These are phyloP conservation scores for Pseudomyrmex flavicornis DNA, from an alignment of 1,140 invertebrate genomes.

Conservation along the genomic window DNA sequence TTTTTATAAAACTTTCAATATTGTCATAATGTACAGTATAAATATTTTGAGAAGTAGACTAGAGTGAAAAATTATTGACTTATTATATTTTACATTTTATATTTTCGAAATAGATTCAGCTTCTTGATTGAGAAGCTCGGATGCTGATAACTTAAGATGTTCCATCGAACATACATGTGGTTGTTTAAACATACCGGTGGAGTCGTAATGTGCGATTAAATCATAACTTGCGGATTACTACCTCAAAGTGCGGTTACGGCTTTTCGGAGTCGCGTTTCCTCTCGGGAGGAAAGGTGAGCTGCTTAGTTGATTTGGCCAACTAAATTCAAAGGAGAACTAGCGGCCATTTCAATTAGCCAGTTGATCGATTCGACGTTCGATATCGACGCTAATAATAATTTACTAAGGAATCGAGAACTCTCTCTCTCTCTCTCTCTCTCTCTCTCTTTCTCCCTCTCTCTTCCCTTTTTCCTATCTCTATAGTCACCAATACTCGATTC, in stretches of 20 bases:
- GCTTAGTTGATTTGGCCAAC: slow-evolving; percentile 53
- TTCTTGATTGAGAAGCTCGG: background rate
- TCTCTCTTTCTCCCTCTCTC: too few species aligned
- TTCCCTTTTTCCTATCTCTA: too few species aligned
- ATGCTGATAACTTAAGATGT: slow-evolving; percentile 9
- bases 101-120: background rate
- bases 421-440: background rate
- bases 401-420: slow-evolving; percentile 29
- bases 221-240: slow-evolving; percentile 42
- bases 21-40: too few species aligned
- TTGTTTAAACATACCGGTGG: background rate
- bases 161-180: background rate
- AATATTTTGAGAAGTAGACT: too few species aligned
- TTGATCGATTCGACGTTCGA: slow-evolving; percentile 74
- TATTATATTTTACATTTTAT: slow-evolving; percentile 11
- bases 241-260: slow-evolving; percentile 66
- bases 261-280: slow-evolving; percentile 63
- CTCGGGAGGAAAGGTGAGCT: slow-evolving; percentile 53
- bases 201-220: slow-evolving; percentile 39
- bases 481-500: background rate
- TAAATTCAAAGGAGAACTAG: slow-evolving; percentile 81
- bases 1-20: too few species aligned
- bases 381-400: slow-evolving; percentile 57
- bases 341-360: slow-evolving; percentile 76
- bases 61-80: background rate